Percentiles rank a stretch among this genome's conserved stretches.
phyloP scores from a whole-genome alignment of 2,797 vertebrate genomes.

The Trachops cirrhosus region DNA sequence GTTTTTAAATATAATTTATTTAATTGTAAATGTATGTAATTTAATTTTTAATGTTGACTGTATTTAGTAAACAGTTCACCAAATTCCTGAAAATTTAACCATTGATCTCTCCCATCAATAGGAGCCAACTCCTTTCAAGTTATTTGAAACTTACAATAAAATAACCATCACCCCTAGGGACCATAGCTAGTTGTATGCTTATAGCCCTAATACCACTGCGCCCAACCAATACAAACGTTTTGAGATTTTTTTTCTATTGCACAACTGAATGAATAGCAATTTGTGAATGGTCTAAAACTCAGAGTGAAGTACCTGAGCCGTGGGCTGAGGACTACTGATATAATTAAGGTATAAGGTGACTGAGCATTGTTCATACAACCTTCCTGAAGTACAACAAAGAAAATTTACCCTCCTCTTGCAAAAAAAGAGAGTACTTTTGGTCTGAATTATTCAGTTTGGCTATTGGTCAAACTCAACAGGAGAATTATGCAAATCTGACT shows the following conservation, averaged over 20 bases:
- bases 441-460: neutral
- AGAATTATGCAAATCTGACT: neutral
- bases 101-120: neutral
- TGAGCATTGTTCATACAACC: neutral
- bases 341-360: neutral
- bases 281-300: neutral
- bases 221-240: neutral
- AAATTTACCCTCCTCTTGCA: neutral
- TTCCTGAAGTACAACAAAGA: neutral
- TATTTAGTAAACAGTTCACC: neutral
- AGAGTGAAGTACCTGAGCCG: neutral
- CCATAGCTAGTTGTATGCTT: neutral
- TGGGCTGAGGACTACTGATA: neutral
- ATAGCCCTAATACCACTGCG: neutral
- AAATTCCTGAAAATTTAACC: neutral
- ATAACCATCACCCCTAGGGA: neutral
- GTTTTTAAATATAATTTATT: neutral
- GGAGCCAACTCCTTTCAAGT: neutral
- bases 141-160: constrained; percentile 34
- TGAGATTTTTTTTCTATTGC: neutral
- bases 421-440: neutral
- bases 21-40: neutral
- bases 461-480: neutral
- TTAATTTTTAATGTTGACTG: neutral
- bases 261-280: neutral